Percentiles rank a stretch among this genome's conserved stretches.
These are phyloP conservation scores for Loripinus fragilis DNA, from an alignment of 2,888 invertebrate species.

Conservation along the genomic window DNA sequence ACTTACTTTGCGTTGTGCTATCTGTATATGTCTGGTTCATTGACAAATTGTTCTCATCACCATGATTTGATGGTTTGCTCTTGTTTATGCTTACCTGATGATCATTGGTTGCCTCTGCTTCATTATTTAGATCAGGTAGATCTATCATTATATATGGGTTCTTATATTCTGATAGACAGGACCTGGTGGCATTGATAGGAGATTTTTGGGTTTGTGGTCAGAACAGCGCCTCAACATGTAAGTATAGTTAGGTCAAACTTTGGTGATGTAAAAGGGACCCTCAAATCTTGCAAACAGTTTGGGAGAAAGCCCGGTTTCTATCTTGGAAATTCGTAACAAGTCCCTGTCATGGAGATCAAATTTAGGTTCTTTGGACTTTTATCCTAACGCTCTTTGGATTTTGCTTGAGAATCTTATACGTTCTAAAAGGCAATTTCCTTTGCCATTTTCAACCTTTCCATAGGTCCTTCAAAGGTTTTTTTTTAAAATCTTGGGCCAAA, in stretches of 20 bases:
- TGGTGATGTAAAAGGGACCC: conserved; percentile 44
- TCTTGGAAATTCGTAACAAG: conserved; percentile 16
- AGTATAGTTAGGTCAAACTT: conserved; percentile 34
- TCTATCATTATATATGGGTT: too few relatives aligned
- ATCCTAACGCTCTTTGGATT: conserved; percentile 35
- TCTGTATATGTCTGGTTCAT: too few relatives aligned
- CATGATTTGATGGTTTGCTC: too few relatives aligned
- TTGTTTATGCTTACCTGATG: too few relatives aligned
- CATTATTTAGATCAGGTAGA: too few relatives aligned
- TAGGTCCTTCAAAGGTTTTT: conserved; percentile 5
- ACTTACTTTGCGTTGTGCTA: too few relatives aligned
- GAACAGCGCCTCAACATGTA: conserved; percentile 32
- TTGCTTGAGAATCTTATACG: conserved; percentile 13
- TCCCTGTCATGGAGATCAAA: conserved; percentile 34
- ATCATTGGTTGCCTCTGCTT: too few relatives aligned
- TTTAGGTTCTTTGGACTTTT: conserved; percentile 33
- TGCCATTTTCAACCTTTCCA: conserved; percentile 11
- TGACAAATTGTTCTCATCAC: too few relatives aligned
- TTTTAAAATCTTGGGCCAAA: neutral
- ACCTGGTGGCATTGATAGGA: too few relatives aligned
- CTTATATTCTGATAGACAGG: too few relatives aligned
- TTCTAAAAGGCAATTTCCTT: conserved; percentile 17
- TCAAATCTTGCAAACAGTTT: conserved; percentile 31
- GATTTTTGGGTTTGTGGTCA: conserved; percentile 25
- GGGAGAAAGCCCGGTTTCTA: conserved; percentile 19